Evolutionary conservation across 2,797 vertebrate species (phyloP).

Genomic region (Trematomus bernacchii): DNA sequence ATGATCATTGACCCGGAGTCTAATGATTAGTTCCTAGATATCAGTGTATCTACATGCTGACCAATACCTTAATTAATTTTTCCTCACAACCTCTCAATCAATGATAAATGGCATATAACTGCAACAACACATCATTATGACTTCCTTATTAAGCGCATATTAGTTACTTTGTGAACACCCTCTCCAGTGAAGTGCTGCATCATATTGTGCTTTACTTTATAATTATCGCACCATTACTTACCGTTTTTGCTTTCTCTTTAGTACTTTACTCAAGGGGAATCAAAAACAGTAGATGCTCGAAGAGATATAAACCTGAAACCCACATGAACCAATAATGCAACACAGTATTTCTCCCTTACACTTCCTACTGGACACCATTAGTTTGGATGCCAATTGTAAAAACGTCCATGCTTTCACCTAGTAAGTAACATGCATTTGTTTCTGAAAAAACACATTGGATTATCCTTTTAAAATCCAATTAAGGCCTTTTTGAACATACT

Average conservation of each 20-base stretch:
- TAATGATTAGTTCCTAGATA: conserved; percentile 10
- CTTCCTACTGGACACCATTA: background rate
- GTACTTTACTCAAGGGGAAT: background rate
- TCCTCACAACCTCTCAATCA: conserved; percentile 25
- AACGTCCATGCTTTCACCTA: background rate
- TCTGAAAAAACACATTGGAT: background rate
- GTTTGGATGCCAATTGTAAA: background rate
- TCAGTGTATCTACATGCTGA: conserved; percentile 17
- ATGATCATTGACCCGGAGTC: conserved; percentile 8
- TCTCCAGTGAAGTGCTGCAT: conserved; percentile 29
- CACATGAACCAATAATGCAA: background rate
- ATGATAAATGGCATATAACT: conserved; percentile 28
- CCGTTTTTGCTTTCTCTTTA: background rate
- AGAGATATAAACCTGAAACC: background rate
- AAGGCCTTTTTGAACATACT: background rate
- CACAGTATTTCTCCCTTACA: background rate
- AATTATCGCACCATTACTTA: conserved; percentile 21
- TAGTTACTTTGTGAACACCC: conserved; percentile 17
- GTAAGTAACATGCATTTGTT: background rate
- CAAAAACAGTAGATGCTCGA: background rate
- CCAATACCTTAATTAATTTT: conserved; percentile 9
- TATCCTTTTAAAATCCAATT: conserved; percentile 15
- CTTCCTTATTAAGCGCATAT: conserved; percentile 29
- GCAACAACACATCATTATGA: conserved; percentile 20
- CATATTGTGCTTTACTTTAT: conserved; percentile 21